phyloP scores from a whole-genome alignment of 1,140 invertebrate species.

The Heterodera schachtii region DNA sequence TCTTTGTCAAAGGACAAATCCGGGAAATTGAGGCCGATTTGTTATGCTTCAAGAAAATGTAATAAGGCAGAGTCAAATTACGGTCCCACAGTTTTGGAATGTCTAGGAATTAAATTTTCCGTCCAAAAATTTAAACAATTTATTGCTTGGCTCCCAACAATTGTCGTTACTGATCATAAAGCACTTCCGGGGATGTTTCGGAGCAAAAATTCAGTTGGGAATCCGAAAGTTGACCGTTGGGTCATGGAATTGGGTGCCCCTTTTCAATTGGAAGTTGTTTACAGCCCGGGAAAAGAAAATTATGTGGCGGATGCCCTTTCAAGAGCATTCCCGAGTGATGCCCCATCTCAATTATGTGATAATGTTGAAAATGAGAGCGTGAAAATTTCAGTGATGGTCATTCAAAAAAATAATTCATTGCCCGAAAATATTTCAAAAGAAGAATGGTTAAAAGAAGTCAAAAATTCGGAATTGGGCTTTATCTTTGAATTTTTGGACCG shows the following conservation, averaged over 20 bases:
- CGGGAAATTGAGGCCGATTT: neutral
- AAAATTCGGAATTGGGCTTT: neutral
- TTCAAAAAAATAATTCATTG: too few relatives aligned
- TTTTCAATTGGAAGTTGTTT: slow-evolving; percentile 6
- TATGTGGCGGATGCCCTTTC: slow-evolving; percentile 1
- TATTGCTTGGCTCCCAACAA: neutral
- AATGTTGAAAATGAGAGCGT: too few relatives aligned
- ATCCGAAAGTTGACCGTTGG: slow-evolving; percentile 12
- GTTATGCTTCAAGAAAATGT: slow-evolving; percentile 13
- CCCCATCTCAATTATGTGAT: too few relatives aligned
- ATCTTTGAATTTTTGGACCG: neutral
- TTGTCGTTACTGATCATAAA: slow-evolving; percentile 14
- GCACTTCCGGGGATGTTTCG: slow-evolving; percentile 3
- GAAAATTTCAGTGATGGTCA: too few relatives aligned
- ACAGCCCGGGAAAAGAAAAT: slow-evolving; percentile 14
- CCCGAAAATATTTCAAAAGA: too few relatives aligned
- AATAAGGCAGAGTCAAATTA: slow-evolving; percentile 18
- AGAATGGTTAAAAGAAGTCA: too few relatives aligned
- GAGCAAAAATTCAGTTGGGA: slow-evolving; percentile 9
- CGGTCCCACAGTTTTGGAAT: slow-evolving; percentile 4
- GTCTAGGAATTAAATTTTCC: neutral
- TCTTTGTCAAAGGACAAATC: slow-evolving; percentile 14
- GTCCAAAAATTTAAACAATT: slow-evolving; percentile 11
- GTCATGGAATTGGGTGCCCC: slow-evolving; percentile 2
- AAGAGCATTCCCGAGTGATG: neutral